Evolutionary conservation across 2,888 invertebrate species (phyloP).

Genomic region (Ptychoptera contaminata): DNA sequence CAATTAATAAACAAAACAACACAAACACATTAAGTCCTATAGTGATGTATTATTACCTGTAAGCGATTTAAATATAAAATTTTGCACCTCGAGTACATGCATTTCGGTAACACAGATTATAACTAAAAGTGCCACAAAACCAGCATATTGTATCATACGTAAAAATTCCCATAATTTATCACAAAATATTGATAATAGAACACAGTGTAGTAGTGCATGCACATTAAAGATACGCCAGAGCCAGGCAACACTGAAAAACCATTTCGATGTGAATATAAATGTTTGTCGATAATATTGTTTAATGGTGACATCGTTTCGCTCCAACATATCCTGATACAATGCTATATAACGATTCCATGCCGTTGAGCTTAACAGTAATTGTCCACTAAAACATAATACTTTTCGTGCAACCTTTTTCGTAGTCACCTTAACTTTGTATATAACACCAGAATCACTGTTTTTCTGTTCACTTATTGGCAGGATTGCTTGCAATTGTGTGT

Average conservation of each 20-base stretch:
- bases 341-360: slow-evolving; percentile 77
- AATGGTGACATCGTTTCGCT: slow-evolving; percentile 40
- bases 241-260: slow-evolving; percentile 56
- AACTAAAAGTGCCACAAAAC: slow-evolving; percentile 50
- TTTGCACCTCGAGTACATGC: slow-evolving; percentile 45
- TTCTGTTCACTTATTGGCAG: slow-evolving; percentile 33
- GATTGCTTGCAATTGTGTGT: slow-evolving; percentile 46
- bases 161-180: slow-evolving; percentile 70
- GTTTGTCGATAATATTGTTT: slow-evolving; percentile 38
- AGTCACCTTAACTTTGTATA: slow-evolving; percentile 51
- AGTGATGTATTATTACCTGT: slow-evolving; percentile 29
- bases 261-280: slow-evolving; percentile 48
- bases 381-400: slow-evolving; percentile 48
- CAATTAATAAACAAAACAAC: too few relatives aligned
- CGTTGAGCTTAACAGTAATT: slow-evolving; percentile 55
- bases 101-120: slow-evolving; percentile 56
- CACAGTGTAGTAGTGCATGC: slow-evolving; percentile 56
- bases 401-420: slow-evolving; percentile 49
- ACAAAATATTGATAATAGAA: slow-evolving; percentile 62
- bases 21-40: slow-evolving; percentile 10
- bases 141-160: slow-evolving; percentile 49
- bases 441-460: slow-evolving; percentile 36
- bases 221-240: slow-evolving; percentile 68
- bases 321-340: slow-evolving; percentile 59
- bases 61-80: slow-evolving; percentile 35